Evolutionary conservation across 2,113 vertebrate genomes (phyloP), one percentile per base, ranked within the genome.

Genomic region (Hylia prasina): DNA sequence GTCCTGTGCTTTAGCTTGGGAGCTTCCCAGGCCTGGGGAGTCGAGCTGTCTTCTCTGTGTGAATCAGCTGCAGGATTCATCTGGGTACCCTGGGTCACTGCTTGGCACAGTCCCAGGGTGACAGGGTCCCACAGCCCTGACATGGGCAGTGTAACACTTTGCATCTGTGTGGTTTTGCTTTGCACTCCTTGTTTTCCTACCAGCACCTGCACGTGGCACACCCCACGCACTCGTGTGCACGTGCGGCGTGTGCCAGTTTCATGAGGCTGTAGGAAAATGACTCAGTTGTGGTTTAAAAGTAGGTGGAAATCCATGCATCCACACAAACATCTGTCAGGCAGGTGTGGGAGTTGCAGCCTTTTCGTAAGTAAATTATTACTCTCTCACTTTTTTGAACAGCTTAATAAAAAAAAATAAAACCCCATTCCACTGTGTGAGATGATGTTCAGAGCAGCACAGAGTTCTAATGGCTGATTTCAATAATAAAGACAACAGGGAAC

Each of bases 401-500:
- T 82, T 44, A 23, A 45, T 53, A 56, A 42, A 51, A 85, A 65
- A 54, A 54, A 72, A n/a, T 28, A 42, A 54, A 72, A 31, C 22
- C 33, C 47, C 8, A 31, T 80, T 81, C 57, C 35, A 44, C n/a
- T 0, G 2, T 56, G 57, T 56, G 85, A 95, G 73, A 63, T 70
- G 75, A 85, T 81, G 69, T 93, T 97, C 51, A 4, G 61, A 87
- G 81, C 54, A 85, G 58, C 79, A 54, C n/a, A 66, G 82, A 82
- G 85, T 89, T 95, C 82, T 92, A 71, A 75, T 93, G 85, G 84
- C 94, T 90, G 76, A 93, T 93, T 97, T 94, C 84, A 94, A 96
- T 96, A 96, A 94, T 92, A 96, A 89, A 93, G 87, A 85, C 92
- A 91, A 92, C 87, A 94, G 93, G 92, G 31, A 54, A 91, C 84